Conservation (phyloP, 2,797 vertebrate species). For the Sebastes kiyomatsui region DNA sequence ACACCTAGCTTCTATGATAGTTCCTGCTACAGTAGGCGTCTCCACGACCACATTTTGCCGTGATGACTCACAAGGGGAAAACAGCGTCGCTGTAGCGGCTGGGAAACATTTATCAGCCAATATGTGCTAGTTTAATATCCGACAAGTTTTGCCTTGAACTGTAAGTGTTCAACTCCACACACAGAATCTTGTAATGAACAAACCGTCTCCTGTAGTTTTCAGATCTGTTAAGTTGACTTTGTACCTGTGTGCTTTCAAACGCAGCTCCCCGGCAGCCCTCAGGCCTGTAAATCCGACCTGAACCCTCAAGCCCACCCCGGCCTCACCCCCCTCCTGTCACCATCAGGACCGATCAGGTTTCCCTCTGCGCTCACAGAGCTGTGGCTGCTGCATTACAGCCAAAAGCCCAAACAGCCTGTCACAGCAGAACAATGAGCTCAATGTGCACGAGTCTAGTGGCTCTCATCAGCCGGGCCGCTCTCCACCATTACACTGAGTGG, state of each 20-base stretch:
- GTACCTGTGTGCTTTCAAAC: background rate
- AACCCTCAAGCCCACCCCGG: background rate
- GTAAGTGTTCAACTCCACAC: background rate
- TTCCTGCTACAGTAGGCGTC: too few species aligned
- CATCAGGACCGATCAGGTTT: slow-evolving; percentile 15
- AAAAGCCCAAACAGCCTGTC: slow-evolving; percentile 12
- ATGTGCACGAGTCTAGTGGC: background rate
- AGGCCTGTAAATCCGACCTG: background rate
- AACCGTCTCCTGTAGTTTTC: background rate
- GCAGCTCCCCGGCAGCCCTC: background rate
- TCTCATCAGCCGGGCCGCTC: slow-evolving; percentile 4
- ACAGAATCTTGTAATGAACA: background rate
- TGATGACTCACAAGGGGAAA: too few species aligned
- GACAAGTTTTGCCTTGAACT: background rate
- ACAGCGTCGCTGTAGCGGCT: too few species aligned
- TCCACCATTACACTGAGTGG: background rate
- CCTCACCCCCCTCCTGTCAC: background rate
- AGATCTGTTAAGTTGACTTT: background rate
- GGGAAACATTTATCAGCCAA: too few species aligned
- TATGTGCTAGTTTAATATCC: background rate
- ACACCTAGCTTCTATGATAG: too few species aligned
- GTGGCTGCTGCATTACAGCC: slow-evolving; percentile 5
- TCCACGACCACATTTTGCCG: too few species aligned
- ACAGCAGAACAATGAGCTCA: slow-evolving; percentile 24
- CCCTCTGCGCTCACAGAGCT: background rate